Conservation (phyloP, 2,113 vertebrate genomes). For the Channa maculata region DNA sequence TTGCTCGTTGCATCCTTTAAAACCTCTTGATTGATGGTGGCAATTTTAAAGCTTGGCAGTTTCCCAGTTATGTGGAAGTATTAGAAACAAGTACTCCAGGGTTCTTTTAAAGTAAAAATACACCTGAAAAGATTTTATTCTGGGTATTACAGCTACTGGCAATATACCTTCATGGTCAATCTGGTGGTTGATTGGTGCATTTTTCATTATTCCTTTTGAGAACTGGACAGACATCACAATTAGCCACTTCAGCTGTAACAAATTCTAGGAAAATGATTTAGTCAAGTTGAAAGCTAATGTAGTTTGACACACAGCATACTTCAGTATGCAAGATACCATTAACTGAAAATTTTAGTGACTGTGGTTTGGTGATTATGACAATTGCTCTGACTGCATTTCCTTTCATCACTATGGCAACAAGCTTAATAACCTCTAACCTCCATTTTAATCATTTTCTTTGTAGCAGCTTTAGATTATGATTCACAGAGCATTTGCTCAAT, state of each 20-base stretch:
- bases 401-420: constrained; percentile 27
- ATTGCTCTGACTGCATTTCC: constrained; percentile 2
- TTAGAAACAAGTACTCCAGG: constrained; percentile 59
- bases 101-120: constrained; percentile 49
- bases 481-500: neutral
- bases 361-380: neutral
- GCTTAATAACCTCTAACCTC: constrained; percentile 6
- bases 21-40: constrained; percentile 79
- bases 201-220: constrained; percentile 25
- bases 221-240: constrained; percentile 7
- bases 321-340: neutral
- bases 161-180: constrained; percentile 31
- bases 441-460: neutral
- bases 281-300: too few relatives aligned
- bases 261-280: constrained; percentile 3
- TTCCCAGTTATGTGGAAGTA: constrained; percentile 68
- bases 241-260: neutral
- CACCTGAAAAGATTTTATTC: constrained; percentile 54
- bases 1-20: constrained; percentile 77
- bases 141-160: constrained; percentile 53
- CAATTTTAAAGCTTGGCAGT: constrained; percentile 79
- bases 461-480: neutral
- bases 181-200: constrained; percentile 15
- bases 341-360: neutral
- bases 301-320: neutral